Evolutionary conservation across 2,888 invertebrate genomes (phyloP).

Genomic region (Balanococcus diminutus): DNA sequence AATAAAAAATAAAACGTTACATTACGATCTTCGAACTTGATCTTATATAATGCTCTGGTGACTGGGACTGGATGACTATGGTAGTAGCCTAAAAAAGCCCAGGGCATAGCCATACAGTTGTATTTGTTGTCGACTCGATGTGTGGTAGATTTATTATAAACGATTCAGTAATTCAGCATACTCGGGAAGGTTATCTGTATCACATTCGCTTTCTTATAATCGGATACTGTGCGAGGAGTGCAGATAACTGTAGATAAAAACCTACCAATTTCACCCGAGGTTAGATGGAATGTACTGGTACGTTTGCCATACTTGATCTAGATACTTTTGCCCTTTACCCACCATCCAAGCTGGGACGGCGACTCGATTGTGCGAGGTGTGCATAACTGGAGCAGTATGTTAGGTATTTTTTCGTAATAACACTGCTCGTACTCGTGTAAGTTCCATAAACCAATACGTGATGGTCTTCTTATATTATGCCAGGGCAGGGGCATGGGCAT

Average conservation of each 20-base stretch:
- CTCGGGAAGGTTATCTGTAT: not conserved
- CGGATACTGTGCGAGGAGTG: not conserved
- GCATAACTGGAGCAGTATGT: conserved; percentile 19
- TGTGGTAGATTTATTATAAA: conserved; percentile 5
- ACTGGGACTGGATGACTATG: too few species aligned
- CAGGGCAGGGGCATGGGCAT: not conserved
- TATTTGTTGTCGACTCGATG: conserved; percentile 13
- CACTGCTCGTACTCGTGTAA: not conserved
- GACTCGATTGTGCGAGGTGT: not conserved
- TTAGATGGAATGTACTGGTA: not conserved
- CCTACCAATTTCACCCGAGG: conserved; percentile 22
- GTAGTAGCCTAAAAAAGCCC: not conserved
- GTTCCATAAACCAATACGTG: not conserved
- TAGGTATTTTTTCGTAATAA: conserved; percentile 11
- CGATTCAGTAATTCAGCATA: conserved; percentile 21
- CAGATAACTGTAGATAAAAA: not conserved
- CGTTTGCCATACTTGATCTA: conserved; percentile 28
- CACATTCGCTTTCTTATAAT: conserved; percentile 17
- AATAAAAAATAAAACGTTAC: not conserved
- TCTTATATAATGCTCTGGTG: not conserved
- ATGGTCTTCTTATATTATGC: not conserved
- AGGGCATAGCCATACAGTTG: not conserved
- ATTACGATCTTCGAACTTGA: not conserved
- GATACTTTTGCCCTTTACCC: conserved; percentile 20
- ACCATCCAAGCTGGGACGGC: not conserved